Evolutionary conservation across 2,888 invertebrate species (phyloP), one percentile per base, ranked within the genome.

Genomic region (Aphodius sticticus): DNA sequence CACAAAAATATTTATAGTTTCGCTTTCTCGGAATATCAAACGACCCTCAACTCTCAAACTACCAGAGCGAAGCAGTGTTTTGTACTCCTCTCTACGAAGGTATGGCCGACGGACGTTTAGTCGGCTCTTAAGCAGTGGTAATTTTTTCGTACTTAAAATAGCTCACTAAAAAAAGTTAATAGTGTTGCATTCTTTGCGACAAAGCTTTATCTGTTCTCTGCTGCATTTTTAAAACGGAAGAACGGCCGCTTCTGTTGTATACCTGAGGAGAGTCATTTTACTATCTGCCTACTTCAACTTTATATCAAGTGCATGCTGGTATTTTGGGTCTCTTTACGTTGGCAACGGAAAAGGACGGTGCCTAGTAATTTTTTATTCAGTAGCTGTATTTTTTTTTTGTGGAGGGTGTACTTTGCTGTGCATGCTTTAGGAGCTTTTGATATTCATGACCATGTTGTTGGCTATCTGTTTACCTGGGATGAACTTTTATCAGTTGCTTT

Each of bases 131-230:
- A 26, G 53, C 12, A 3, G 53, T 53, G 4, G 53, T 53, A 53
- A 53, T 53, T 53, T 53, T 53, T 53, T 53, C 53, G 53, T 53
- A 53, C 53, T 53, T 53, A 53, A 53, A 53, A 53, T 53, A 53
- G 53, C 12, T 53, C 7, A 53, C 53, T 53, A 53, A 53, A 53
- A 53, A 53, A 53, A 7, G 53, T 12, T 53, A 53, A 53, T 53
- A 12, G 53, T 12, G 53, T 53, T 53, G 53, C 53, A 53, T 53
- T 53, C 53, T 53, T 12, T 7, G 12, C 53, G 1, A 53, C 53
- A 53, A 53, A 53, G 53, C 9, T 53, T 53, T 53, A 53, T 53
- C 53, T 53, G 9, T 5, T 53, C 9, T 3, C 53, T 53, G 2
- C 1, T 53, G 53, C 53, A 53, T 53, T 53, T 53, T 53, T 53